A percentile compares a stretch with the other conserved stretches of the same genome.
Evolutionary conservation across 1,140 invertebrate genomes (phyloP).

Genomic region (Pomacea maculata): DNA sequence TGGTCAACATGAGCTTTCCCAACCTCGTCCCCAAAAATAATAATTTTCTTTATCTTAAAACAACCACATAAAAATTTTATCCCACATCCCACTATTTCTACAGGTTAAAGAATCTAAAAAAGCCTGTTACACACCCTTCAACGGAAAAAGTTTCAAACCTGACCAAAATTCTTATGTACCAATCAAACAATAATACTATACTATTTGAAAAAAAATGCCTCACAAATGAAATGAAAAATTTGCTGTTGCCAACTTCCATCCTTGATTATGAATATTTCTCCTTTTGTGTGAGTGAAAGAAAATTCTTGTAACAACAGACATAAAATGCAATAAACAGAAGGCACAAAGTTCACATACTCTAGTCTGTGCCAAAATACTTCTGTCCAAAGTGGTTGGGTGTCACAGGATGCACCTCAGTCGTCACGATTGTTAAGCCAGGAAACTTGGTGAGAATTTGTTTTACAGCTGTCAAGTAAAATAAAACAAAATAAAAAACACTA

Average conservation of each 20-base stretch:
- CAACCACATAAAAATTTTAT: no score
- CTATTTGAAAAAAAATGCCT: background rate
- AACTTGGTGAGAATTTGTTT: slow-evolving; percentile 86
- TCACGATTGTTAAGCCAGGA: slow-evolving; percentile 92
- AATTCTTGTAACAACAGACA: background rate
- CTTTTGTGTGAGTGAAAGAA: background rate
- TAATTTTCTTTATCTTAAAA: no score
- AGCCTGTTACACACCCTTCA: no score
- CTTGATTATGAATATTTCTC: background rate
- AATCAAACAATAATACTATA: no score
- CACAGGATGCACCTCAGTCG: slow-evolving; percentile 93
- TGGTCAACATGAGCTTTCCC: no score
- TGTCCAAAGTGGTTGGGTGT: slow-evolving; percentile 98
- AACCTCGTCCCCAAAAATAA: no score
- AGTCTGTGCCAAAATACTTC: slow-evolving; percentile 99
- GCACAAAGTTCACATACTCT: slow-evolving; percentile 57
- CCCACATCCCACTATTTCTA: no score
- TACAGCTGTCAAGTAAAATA: slow-evolving; percentile 73
- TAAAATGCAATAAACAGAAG: background rate
- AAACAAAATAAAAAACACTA: background rate
- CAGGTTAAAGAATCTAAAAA: no score
- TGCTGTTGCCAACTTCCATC: background rate
- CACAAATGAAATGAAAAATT: background rate
- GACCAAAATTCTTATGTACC: no score
- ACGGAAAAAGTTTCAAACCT: no score